Evolutionary conservation across 2,797 vertebrate species (phyloP).

Genomic region (Alca torda): DNA sequence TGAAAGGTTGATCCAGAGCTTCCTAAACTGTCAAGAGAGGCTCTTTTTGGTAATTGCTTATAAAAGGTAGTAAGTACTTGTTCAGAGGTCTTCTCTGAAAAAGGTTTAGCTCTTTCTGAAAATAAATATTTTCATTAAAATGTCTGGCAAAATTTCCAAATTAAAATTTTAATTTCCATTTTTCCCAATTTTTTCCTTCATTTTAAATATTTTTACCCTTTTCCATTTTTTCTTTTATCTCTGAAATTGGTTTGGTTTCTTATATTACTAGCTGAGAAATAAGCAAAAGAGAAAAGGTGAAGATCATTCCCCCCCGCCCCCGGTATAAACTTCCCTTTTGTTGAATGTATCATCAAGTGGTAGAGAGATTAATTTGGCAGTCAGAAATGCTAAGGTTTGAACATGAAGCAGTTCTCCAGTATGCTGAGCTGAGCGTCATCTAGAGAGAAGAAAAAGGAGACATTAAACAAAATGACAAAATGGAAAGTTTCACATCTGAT

Average conservation of each 20-base stretch:
- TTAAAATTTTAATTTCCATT: neutral
- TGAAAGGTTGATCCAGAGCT: neutral
- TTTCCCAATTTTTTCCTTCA: fast-evolving
- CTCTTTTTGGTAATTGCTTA: neutral
- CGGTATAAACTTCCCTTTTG: neutral
- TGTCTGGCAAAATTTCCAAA: neutral
- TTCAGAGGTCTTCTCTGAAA: neutral
- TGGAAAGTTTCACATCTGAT: neutral
- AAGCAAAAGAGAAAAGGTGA: neutral
- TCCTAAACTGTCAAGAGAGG: neutral
- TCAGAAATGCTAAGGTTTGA: neutral
- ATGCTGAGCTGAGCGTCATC: neutral
- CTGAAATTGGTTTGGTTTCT: neutral
- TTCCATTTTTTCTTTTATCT: neutral
- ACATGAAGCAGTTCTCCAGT: neutral
- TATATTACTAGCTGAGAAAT: neutral
- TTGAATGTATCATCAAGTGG: neutral
- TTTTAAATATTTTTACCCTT: neutral
- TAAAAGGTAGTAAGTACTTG: neutral
- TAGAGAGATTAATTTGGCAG: neutral
- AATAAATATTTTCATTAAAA: neutral
- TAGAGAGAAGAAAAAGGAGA: neutral
- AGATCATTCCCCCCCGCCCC: neutral
- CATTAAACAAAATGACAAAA: neutral
- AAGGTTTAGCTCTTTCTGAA: neutral